A percentile compares a stretch with the other conserved stretches of the same genome.
These are phyloP conservation scores for Rhynchonycteris naso DNA, from an alignment of 2,797 vertebrate species.

Conservation along the genomic window DNA sequence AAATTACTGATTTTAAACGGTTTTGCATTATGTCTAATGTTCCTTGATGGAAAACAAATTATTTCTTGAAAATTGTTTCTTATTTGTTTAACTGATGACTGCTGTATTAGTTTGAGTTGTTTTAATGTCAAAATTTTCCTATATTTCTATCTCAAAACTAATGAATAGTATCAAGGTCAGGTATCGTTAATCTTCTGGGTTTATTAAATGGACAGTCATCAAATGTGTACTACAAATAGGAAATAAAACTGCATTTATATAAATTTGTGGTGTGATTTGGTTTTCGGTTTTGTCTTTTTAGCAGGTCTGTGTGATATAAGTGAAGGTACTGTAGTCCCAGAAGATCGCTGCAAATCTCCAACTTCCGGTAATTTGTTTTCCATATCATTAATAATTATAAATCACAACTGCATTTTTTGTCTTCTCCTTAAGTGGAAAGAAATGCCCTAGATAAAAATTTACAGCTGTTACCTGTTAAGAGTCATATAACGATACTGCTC, in stretches of 20 bases:
- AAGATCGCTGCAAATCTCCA: conserved; percentile 98
- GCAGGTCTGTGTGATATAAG: conserved; percentile 97
- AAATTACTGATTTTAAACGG: background rate
- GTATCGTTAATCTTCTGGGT: background rate
- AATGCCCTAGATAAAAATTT: background rate
- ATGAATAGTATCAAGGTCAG: background rate
- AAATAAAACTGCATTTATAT: background rate
- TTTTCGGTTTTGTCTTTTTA: conserved; percentile 78
- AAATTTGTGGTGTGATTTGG: conserved; percentile 15
- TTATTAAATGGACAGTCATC: background rate
- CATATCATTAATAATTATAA: conserved; percentile 45
- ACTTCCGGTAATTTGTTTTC: conserved; percentile 93
- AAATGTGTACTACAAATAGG: background rate
- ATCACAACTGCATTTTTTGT: background rate
- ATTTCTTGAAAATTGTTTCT: background rate
- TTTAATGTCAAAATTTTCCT: conserved; percentile 4
- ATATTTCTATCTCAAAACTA: background rate
- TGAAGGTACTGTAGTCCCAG: conserved; percentile 93
- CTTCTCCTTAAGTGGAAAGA: conserved; percentile 34
- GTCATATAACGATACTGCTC: background rate
- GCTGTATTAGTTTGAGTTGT: background rate
- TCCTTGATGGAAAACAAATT: conserved; percentile 3
- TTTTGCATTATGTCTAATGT: background rate
- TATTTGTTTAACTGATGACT: background rate
- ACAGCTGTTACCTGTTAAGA: background rate